These are phyloP conservation scores for Nesospiza acunhae DNA, from an alignment of 2,113 vertebrate species.

Conservation along the genomic window DNA sequence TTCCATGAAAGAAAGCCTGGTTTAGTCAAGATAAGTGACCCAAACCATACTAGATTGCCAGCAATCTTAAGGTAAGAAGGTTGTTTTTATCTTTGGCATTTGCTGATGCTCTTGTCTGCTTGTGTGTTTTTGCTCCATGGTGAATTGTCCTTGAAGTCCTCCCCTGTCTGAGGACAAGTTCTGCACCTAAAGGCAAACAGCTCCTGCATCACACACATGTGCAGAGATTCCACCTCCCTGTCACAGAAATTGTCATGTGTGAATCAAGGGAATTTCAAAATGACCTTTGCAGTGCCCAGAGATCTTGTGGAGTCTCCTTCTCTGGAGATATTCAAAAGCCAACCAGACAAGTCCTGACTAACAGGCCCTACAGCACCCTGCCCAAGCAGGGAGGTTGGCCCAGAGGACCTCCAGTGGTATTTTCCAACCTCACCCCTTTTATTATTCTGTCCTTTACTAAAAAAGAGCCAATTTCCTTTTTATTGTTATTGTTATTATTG, in stretches of 20 bases:
- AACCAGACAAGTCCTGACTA: no score
- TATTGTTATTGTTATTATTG: not conserved
- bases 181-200: not conserved
- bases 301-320: not conserved
- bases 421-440: not conserved
- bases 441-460: not conserved
- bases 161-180: not conserved
- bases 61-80: not conserved
- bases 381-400: not conserved
- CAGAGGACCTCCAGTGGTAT: not conserved
- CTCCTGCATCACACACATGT: not conserved
- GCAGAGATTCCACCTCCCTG: not conserved
- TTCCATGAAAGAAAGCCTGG: not conserved
- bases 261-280: not conserved
- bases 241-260: not conserved
- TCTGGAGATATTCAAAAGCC: not conserved
- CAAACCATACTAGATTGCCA: not conserved
- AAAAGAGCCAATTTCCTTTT: not conserved
- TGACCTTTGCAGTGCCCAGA: not conserved
- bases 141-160: not conserved
- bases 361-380: fast-evolving
- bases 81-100: not conserved
- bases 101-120: not conserved
- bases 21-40: not conserved
- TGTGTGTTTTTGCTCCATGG: not conserved